A percentile compares a stretch with the other conserved stretches of the same genome.
phyloP scores from a whole-genome alignment of 1,140 invertebrate genomes.

The Zeugodacus cucurbitae region DNA sequence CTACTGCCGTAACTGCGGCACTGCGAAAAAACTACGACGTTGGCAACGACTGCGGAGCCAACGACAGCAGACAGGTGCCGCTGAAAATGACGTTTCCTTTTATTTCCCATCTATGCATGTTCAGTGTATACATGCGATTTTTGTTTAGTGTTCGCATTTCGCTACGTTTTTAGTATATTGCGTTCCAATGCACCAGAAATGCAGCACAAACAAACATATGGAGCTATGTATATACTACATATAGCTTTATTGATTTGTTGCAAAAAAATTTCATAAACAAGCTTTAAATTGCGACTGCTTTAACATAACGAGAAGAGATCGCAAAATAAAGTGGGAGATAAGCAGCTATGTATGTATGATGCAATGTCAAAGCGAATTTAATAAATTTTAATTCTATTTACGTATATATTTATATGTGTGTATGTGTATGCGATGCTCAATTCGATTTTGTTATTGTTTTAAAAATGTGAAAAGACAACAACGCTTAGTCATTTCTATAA shows the following conservation, averaged over 20 bases:
- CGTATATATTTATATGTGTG: neutral
- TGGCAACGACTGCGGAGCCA: neutral
- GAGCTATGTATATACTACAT: neutral
- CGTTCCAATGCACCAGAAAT: neutral
- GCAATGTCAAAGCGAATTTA: slow-evolving; percentile 1
- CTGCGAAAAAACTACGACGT: neutral
- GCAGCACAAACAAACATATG: neutral
- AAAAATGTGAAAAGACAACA: neutral
- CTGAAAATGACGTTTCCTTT: neutral
- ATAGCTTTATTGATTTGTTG: neutral
- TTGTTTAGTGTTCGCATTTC: neutral
- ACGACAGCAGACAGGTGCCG: neutral
- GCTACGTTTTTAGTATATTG: neutral
- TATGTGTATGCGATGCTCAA: neutral
- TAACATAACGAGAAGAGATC: neutral
- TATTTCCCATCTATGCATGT: neutral
- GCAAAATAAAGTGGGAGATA: neutral
- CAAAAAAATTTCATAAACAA: neutral
- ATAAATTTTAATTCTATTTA: neutral
- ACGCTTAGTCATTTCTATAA: slow-evolving; percentile 3
- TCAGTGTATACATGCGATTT: neutral
- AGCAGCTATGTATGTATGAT: neutral
- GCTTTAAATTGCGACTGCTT: neutral
- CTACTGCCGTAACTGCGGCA: neutral
- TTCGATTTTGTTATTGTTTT: neutral